Base-by-base conservation (phyloP, 2,888 invertebrate species). In the Idaea biselata region DNA sequence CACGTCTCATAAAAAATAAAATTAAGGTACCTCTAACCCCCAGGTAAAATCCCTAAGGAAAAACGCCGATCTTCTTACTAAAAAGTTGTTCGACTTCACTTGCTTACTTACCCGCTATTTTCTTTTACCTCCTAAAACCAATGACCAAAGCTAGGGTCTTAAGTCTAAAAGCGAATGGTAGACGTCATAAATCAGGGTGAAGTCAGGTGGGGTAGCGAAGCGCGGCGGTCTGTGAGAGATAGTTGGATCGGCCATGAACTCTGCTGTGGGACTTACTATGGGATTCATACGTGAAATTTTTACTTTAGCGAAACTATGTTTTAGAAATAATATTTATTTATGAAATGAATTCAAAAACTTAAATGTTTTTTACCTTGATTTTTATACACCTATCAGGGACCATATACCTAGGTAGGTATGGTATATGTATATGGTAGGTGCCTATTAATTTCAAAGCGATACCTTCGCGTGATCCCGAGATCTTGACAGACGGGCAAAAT, bases 181-280 rank as follows among this genome's bases (percentile, higher is more conserved):
- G 59, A 53, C 58, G 53, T 18, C 64, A 66, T 71, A 71, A 71
- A 69, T 71, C 71, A 69, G 14, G 44, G 60, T 44, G 59, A 66
- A 60, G 60, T 60, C 59, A 71, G 60, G 61, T 63, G 68, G 68
- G 65, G 65, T 25, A 25, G 25, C 25, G 25, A 25, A 3, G 25
- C 25, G 25, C 65, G 65, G 14, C 58, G 59, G 59, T 61, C 59
- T 61, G 62, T 31, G 33, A 63, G 58, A 67, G 65, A 68, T 69
- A 69, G 58, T 18, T 18, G 58, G 32, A 18, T 58, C 33, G 55
- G 16, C 7, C 55, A 17, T 55, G 16, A 16, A 55, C 55, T 55
- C 44, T 11, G 11, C 44, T 44, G 14, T 44, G 16, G 54, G n/a
- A n/a, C n/a, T n/a, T 11, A 44, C 44, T 44, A 11, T 44, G 16